phyloP scores from a whole-genome alignment of 2,888 invertebrate genomes.

The Furcula furcula region DNA sequence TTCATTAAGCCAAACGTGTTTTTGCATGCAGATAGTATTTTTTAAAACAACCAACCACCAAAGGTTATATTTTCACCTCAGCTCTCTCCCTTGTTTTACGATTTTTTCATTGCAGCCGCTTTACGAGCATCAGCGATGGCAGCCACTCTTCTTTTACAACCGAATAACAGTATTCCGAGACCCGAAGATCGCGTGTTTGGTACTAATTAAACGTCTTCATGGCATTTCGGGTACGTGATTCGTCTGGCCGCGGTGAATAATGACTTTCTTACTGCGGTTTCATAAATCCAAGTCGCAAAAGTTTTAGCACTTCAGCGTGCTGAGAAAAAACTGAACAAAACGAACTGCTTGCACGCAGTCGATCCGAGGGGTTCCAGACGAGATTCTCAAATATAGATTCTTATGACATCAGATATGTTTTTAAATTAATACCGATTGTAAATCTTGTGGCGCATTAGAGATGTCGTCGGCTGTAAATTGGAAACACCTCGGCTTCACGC shows the following conservation, averaged over 20 bases:
- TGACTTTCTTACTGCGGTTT: constrained; percentile 49
- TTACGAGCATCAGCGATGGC: constrained; percentile 66
- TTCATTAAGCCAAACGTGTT: constrained; percentile 19
- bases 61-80: constrained; percentile 67
- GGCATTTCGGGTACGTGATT: constrained; percentile 55
- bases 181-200: constrained; percentile 67
- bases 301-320: constrained; percentile 26
- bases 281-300: constrained; percentile 29
- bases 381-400: constrained; percentile 55
- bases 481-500: constrained; percentile 61
- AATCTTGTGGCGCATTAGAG: constrained; percentile 63
- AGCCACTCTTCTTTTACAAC: constrained; percentile 59
- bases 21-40: constrained; percentile 39
- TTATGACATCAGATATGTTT: constrained; percentile 62
- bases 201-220: constrained; percentile 72
- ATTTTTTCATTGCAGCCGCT: constrained; percentile 72
- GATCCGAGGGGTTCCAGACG: constrained; percentile 34
- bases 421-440: constrained; percentile 71
- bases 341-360: constrained; percentile 14
- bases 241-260: constrained; percentile 57
- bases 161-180: constrained; percentile 56
- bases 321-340: constrained; percentile 12
- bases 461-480: constrained; percentile 60
- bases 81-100: constrained; percentile 66
- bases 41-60: constrained; percentile 44